Evolutionary conservation across 2,113 vertebrate genomes (phyloP).

Genomic region (Vidua chalybeata): DNA sequence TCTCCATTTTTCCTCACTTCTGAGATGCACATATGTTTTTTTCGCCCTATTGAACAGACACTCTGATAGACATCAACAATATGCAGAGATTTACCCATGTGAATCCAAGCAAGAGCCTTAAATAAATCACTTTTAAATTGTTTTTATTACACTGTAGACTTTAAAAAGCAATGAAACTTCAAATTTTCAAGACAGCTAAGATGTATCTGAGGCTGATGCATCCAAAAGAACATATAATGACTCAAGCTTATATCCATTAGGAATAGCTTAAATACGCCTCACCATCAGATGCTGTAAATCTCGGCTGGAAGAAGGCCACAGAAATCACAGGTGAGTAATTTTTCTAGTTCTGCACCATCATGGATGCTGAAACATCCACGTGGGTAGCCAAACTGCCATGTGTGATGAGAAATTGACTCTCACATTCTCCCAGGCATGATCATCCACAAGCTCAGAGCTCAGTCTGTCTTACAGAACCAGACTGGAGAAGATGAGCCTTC

Average conservation of each 20-base stretch:
- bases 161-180: background rate
- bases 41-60: background rate
- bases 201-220: background rate
- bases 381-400: background rate
- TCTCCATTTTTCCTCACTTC: background rate
- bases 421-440: background rate
- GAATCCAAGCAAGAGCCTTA: background rate
- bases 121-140: background rate
- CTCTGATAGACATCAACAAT: background rate
- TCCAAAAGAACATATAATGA: background rate
- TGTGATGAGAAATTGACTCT: background rate
- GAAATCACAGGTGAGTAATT: slow-evolving; percentile 23
- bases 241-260: background rate
- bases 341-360: background rate
- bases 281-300: background rate
- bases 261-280: background rate
- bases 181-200: background rate
- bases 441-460: background rate
- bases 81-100: background rate
- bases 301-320: background rate
- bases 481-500: background rate
- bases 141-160: background rate
- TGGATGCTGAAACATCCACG: background rate
- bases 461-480: background rate
- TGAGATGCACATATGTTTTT: background rate